Evolutionary conservation across 2,797 vertebrate genomes (phyloP), one percentile per base, ranked within the genome.

Genomic region (Diplodus sargus): DNA sequence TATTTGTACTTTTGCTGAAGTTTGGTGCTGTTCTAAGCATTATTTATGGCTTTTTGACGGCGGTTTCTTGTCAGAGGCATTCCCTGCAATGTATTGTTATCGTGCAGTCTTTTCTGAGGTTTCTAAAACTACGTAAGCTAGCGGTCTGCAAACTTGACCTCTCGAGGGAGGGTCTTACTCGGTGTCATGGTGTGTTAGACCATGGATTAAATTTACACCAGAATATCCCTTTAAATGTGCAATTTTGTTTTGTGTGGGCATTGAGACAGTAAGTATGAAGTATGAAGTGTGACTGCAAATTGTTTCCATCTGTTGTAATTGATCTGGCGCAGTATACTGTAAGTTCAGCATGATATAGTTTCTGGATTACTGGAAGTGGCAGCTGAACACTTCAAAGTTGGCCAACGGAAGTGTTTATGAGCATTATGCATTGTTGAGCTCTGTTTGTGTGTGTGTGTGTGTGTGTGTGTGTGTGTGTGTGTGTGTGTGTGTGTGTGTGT

Each of bases 251-350:
- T 54, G 28, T 67, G 25, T 10, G 1, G 2, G 16, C 17, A 43
- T 49, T 51, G 23, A 47, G 25, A 56, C 43, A 39, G 15, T 65
- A 43, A 69, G 59, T 85, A 30, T 61, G 48, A 62, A 58, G 16
- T 20, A 20, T 15, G 13, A 39, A 54, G 52, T 25, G 14, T 74
- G 17, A 22, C 69, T 54, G n/a, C 49, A 28, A 72, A 65, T 65
- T 48, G 22, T 78, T 78, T 54, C 52, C 16, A 53, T 79, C 49
- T 75, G 39, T 45, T 82, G 39, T 69, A 39, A 57, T n/a, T 47
- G 17, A 64, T 59, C 6, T 42, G 28, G n/a, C 22, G n/a, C 5
- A 53, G 15, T 64, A 25, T 51, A 28, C 1, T 47, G 51, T 64
- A 30, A 43, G 25, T 49, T 39, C 8, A 59, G 23, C 25, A 20